phyloP scores from a whole-genome alignment of 1,140 invertebrate species.

The Danaus melanippus region DNA sequence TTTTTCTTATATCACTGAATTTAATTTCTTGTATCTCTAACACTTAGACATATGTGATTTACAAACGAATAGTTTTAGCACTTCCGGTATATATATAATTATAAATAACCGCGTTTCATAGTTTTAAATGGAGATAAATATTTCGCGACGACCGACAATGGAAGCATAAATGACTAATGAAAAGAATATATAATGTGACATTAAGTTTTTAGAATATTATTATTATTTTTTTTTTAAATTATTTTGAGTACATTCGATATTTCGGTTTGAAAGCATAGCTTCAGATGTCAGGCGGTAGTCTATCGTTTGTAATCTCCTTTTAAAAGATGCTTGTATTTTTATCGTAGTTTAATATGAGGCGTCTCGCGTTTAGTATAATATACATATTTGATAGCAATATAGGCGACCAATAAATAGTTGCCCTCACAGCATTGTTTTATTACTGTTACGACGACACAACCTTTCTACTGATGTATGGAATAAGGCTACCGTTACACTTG shows the following conservation, averaged over 20 bases:
- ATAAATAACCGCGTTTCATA: background rate
- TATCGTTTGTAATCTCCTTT: slow-evolving; percentile 18
- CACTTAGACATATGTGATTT: too few relatives aligned
- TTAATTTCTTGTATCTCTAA: too few relatives aligned
- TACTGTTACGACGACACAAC: too few relatives aligned
- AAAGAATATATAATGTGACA: slow-evolving; percentile 7
- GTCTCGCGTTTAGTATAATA: too few relatives aligned
- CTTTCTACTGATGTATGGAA: too few relatives aligned
- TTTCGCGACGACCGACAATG: slow-evolving; percentile 2
- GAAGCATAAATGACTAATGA: slow-evolving; percentile 1
- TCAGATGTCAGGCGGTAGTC: slow-evolving; percentile 10
- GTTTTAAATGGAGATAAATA: slow-evolving; percentile 10
- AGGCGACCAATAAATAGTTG: too few relatives aligned
- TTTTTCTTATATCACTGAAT: too few relatives aligned
- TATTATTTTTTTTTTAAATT: background rate
- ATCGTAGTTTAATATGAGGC: slow-evolving; percentile 10
- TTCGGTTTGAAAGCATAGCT: slow-evolving; percentile 12
- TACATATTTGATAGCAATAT: too few relatives aligned
- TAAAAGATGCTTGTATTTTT: slow-evolving; percentile 19
- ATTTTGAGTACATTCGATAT: slow-evolving; percentile 1
- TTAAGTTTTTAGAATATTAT: slow-evolving; percentile 11
- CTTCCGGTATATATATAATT: too few relatives aligned
- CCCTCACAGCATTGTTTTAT: too few relatives aligned
- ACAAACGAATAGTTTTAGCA: too few relatives aligned
- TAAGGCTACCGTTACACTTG: too few relatives aligned